Evolutionary conservation across 2,888 invertebrate species (phyloP).

Genomic region (Acholoe squamosa): DNA sequence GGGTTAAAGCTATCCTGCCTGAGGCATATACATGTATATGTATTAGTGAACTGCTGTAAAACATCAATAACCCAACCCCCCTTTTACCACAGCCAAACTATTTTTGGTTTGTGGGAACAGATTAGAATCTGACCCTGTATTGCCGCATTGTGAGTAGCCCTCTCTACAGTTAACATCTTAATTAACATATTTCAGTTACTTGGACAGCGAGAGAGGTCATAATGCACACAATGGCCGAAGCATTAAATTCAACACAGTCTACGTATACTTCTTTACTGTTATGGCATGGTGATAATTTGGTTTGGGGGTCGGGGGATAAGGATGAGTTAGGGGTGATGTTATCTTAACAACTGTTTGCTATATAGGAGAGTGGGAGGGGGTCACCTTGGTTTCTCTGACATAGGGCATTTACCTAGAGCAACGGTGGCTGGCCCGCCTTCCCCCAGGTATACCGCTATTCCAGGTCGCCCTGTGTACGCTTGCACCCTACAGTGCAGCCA

Average conservation of each 20-base stretch:
- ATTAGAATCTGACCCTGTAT: too few species aligned
- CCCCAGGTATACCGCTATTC: conserved; percentile 53
- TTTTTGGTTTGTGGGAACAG: too few species aligned
- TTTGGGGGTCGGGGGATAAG: not conserved
- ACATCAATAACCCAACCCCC: too few species aligned
- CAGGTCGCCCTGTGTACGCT: too few species aligned
- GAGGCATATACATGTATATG: too few species aligned
- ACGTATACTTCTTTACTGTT: not conserved
- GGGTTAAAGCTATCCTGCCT: too few species aligned
- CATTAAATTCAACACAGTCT: not conserved
- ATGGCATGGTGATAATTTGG: too few species aligned
- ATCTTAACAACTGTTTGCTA: not conserved
- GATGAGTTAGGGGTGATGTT: not conserved
- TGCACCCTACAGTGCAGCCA: too few species aligned
- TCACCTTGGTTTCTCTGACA: conserved; percentile 39
- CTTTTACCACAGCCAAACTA: too few species aligned
- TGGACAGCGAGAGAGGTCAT: not conserved
- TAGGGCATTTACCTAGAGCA: not conserved
- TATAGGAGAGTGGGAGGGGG: not conserved
- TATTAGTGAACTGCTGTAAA: too few species aligned
- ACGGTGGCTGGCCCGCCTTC: conserved; percentile 1
- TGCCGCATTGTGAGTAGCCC: too few species aligned
- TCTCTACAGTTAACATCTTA: not conserved
- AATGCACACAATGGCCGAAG: not conserved
- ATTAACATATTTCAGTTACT: not conserved